Evolutionary conservation across 1,140 invertebrate genomes (phyloP), one percentile per base, ranked within the genome.

Genomic region (Drosophila eugracilis): DNA sequence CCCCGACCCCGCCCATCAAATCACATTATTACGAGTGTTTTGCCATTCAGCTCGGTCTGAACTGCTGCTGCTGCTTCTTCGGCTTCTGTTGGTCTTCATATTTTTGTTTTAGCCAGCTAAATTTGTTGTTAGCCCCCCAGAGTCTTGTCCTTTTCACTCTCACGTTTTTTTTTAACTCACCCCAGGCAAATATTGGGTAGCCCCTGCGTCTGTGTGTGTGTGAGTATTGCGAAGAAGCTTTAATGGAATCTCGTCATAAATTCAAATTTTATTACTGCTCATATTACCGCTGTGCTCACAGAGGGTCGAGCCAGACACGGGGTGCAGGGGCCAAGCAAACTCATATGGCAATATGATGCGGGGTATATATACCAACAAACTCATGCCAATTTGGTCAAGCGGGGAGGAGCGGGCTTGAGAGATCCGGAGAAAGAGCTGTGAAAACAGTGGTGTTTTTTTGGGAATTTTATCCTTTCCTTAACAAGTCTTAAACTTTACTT

Each of bases 191-290:
- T 86, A 85, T 71, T 85, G 73, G 75, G 45, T 85, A 39, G 54
- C 73, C 41, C 28, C 54, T 60, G 73, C 45, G 60, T 66, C 45
- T 47, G 49, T 47, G 73, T 50, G 60, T 66, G 50, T 47, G 49
- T 47, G 73, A 67, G 77, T 88, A 83, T 75, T 80, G 83, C 53
- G 78, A 86, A 89, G 85, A 89, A 86, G 86, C 85, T 89, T 89
- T 89, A 89, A 89, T 89, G 85, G 85, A 89, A 81, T 89, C 85
- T 90, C 86, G 85, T 86, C 85, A 89, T 89, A 89, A 89, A 89
- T 89, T 89, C 86, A 86, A 89, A 89, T 89, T 89, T 89, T 89
- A 89, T 89, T 89, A 73, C 85, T 80, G 77, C 80, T 84, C 84
- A 88, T 86, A 88, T 88, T 88, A 88, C 83, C 53, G 84, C 74